Evolutionary conservation across 2,888 invertebrate genomes (phyloP).

Genomic region (Phymatocera aterrima): DNA sequence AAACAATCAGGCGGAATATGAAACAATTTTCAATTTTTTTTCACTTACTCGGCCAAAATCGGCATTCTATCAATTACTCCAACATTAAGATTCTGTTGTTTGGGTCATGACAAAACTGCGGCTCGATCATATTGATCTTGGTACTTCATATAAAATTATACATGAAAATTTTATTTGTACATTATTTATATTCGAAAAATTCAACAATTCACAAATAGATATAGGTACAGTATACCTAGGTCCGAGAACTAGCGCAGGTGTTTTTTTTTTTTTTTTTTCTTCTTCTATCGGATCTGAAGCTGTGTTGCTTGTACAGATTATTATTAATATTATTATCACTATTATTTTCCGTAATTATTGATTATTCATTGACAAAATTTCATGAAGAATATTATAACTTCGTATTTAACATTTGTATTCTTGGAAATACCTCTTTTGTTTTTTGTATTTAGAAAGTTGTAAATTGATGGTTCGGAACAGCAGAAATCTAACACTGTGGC

Average conservation of each 20-base stretch:
- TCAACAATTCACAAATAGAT: background rate
- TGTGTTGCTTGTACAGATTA: background rate
- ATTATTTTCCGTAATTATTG: background rate
- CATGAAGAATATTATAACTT: constrained; percentile 18
- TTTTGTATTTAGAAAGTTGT: background rate
- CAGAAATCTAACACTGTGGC: background rate
- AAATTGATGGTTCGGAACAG: background rate
- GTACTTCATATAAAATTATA: too few species aligned
- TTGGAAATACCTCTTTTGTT: background rate
- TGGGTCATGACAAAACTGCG: too few species aligned
- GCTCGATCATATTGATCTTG: too few species aligned
- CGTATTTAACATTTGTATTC: background rate
- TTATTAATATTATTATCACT: background rate
- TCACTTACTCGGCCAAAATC: background rate
- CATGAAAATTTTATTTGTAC: too few species aligned
- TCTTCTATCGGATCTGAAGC: background rate
- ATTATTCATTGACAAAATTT: constrained; percentile 25
- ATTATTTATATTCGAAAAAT: too few species aligned
- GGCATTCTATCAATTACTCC: too few species aligned
- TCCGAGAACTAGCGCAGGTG: background rate
- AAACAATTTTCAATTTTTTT: background rate
- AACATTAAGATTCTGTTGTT: too few species aligned
- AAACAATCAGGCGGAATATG: background rate
- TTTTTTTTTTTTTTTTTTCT: too few species aligned
- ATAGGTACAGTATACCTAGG: background rate